Percentiles rank a stretch among this genome's conserved stretches.
Conservation (phyloP, 2,888 invertebrate genomes). For the Nematopogon swammerdamellus region DNA sequence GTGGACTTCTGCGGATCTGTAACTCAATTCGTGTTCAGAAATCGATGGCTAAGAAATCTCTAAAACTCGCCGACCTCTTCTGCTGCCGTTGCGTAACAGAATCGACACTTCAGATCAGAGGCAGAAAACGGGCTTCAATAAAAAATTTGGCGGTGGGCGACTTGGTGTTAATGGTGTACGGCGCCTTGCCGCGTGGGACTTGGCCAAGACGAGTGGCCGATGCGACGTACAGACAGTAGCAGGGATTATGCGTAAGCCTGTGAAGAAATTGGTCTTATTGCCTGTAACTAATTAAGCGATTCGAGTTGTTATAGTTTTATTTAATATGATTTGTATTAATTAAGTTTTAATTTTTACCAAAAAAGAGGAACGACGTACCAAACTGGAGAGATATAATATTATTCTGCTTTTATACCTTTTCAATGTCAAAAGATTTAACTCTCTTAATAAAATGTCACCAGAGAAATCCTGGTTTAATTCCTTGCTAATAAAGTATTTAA, state of each 20-base stretch:
- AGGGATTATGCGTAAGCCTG: background rate
- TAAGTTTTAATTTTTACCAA: no score
- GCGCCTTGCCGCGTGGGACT: background rate
- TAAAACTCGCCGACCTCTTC: conserved; percentile 5
- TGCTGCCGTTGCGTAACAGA: conserved; percentile 6
- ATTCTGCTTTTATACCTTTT: no score
- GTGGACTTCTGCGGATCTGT: no score
- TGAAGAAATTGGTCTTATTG: background rate
- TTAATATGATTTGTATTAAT: no score
- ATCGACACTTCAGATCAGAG: background rate
- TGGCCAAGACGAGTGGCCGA: background rate
- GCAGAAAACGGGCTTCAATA: background rate
- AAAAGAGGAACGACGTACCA: no score
- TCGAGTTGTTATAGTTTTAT: no score
- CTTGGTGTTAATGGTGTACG: background rate
- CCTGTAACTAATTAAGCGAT: background rate
- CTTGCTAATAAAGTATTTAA: no score
- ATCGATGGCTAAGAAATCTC: conserved; percentile 1
- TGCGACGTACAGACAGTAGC: background rate
- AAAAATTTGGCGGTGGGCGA: background rate
- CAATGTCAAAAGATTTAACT: no score
- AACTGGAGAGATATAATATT: no score
- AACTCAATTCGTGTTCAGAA: no score
- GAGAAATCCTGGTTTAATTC: no score
- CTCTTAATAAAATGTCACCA: no score